Evolutionary conservation across 2,888 invertebrate species (phyloP), one percentile per base, ranked within the genome.

Genomic region (Agelastica alni): DNA sequence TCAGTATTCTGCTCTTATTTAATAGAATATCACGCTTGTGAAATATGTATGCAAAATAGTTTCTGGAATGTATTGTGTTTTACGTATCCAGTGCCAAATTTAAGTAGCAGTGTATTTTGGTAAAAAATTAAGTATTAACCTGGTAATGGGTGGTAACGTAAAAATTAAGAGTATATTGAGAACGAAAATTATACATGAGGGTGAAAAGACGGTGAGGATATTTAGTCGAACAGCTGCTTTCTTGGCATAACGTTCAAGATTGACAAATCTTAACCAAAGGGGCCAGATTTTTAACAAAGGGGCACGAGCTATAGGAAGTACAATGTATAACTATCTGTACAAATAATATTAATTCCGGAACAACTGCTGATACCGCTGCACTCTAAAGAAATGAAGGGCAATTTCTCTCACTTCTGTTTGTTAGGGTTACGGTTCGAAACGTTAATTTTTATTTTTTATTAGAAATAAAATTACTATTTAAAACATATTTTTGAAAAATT

Each of bases 251-350:
- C 58, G 58, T 61, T 58, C 57, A 53, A 62, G 58, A 59, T 62
- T 62, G 58, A 56, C 56, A 59, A 59, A 57, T 57, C 58, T 58
- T 60, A 55, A 49, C 58, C 48, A 52, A 46, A 57, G 59, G 64
- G 61, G 58, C 46, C 51, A 53, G 51, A 47, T 43, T 46, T 44
- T 41, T 54, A 37, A 63, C 60, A 65, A 63, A 60, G 59, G 61
- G 58, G 60, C 65, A 65, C 65, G 63, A 65, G 63, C 65, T 61
- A 58, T 59, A 60, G 55, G 60, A 58, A 57, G 51, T 49, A 56
- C 57, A 55, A 57, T 54, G 55, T 56, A 46, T 53, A 52, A 44
- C 60, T 55, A 58, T 60, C 57, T 58, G 36, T 57, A 54, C 48
- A 44, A 57, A 60, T 52, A 44, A 48, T 49, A 57, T 53, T 44